phyloP scores from a whole-genome alignment of 2,113 vertebrate genomes.

The Microtus oregoni region DNA sequence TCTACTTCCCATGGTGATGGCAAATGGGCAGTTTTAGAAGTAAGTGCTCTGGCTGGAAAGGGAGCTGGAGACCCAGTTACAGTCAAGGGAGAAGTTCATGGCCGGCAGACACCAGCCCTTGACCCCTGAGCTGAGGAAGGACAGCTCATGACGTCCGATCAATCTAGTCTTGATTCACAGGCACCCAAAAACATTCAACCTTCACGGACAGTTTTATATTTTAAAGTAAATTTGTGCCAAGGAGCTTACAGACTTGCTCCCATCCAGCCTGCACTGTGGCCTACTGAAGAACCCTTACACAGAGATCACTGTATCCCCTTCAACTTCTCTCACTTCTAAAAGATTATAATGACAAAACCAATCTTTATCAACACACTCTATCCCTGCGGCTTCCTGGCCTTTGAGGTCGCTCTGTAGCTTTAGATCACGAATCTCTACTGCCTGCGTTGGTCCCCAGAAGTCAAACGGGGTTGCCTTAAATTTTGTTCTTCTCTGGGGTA shows the following conservation, averaged over 20 bases:
- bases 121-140: not conserved
- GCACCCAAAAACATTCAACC: not conserved
- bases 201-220: conserved; percentile 14
- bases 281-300: not conserved
- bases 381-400: not conserved
- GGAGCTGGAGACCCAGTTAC: not conserved
- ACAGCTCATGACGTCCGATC: not conserved
- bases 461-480: conserved; percentile 14
- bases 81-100: not conserved
- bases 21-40: not conserved
- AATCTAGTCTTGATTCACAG: not conserved
- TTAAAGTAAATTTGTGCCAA: not conserved
- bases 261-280: conserved; percentile 25
- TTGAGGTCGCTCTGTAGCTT: not conserved
- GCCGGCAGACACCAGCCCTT: not conserved
- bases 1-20: not conserved
- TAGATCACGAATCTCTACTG: not conserved
- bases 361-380: not conserved
- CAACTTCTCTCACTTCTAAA: not conserved
- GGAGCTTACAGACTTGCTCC: not conserved
- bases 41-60: not conserved
- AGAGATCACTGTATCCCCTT: conserved; percentile 9
- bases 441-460: not conserved
- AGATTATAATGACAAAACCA: not conserved
- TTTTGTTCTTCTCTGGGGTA: conserved; percentile 17